A percentile compares a stretch with the other conserved stretches of the same genome.
Conservation (phyloP, 2,113 vertebrate genomes). For the Larimichthys crocea region DNA sequence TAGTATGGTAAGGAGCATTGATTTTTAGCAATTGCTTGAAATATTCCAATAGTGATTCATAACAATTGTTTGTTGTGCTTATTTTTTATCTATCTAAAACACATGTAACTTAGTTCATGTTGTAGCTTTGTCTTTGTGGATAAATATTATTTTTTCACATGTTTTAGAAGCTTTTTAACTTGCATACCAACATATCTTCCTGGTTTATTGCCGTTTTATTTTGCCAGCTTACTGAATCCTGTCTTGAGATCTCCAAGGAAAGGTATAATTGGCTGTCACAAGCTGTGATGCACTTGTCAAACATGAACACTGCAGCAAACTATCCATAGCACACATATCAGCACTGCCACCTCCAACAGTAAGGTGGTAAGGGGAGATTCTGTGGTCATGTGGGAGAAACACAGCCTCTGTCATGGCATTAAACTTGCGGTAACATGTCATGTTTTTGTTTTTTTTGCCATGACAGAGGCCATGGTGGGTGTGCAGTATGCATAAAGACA, state of each 20-base stretch:
- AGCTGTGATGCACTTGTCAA: slow-evolving; percentile 20
- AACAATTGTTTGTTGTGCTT: too few relatives aligned
- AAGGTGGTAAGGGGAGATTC: background rate
- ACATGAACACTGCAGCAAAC: background rate
- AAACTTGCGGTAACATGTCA: background rate
- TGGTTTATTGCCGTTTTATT: background rate
- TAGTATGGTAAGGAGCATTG: too few relatives aligned
- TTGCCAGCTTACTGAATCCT: background rate
- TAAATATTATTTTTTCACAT: background rate
- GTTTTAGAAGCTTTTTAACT: background rate
- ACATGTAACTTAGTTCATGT: background rate
- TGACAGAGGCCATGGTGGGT: slow-evolving; percentile 2
- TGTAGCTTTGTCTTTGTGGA: background rate
- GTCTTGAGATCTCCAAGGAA: background rate
- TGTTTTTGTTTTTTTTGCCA: background rate
- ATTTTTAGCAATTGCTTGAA: too few relatives aligned
- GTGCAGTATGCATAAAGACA: background rate
- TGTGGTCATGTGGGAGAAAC: background rate
- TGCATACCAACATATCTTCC: background rate
- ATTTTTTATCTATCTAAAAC: background rate
- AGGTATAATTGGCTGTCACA: slow-evolving; percentile 11
- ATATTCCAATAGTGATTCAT: too few relatives aligned
- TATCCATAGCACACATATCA: background rate
- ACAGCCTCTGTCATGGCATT: background rate
- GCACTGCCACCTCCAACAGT: background rate